Evolutionary conservation across 2,888 invertebrate species (phyloP).

Genomic region (Anaspis maculata): DNA sequence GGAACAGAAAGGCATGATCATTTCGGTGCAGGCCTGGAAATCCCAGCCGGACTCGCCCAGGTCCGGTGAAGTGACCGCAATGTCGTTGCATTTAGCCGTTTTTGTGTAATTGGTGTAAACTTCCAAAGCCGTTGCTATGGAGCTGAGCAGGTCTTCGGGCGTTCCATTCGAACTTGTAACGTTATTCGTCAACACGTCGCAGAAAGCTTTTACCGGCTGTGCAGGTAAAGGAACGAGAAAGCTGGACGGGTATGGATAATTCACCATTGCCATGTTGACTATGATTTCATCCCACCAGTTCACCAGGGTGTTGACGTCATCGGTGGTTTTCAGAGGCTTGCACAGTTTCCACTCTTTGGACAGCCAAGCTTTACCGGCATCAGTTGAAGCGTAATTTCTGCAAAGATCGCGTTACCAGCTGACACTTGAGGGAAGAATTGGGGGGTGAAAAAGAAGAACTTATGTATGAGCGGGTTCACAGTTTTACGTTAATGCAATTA

Average conservation of each 20-base stretch:
- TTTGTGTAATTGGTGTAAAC: conserved; percentile 80
- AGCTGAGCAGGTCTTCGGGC: conserved; percentile 46
- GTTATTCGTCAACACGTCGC: conserved; percentile 45
- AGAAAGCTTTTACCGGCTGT: conserved; percentile 66
- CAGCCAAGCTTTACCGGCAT: conserved; percentile 62
- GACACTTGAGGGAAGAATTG: too few relatives aligned
- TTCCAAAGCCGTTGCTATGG: conserved; percentile 59
- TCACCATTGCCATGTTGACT: conserved; percentile 82
- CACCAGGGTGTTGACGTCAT: conserved; percentile 51
- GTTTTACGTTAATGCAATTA: too few relatives aligned
- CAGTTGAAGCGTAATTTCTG: conserved; percentile 47
- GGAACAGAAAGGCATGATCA: conserved; percentile 92
- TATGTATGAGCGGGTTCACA: too few relatives aligned
- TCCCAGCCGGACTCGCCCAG: conserved; percentile 70
- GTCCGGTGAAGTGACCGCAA: conserved; percentile 47
- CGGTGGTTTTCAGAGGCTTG: conserved; percentile 51
- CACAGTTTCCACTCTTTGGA: conserved; percentile 71
- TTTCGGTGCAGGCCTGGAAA: conserved; percentile 88
- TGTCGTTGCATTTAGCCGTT: conserved; percentile 58
- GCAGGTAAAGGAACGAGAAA: conserved; percentile 80
- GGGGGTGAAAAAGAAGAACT: too few relatives aligned
- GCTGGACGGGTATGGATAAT: conserved; percentile 84
- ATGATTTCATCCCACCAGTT: conserved; percentile 67
- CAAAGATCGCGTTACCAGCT: too few relatives aligned
- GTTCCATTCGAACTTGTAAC: too few relatives aligned